These are phyloP conservation scores for Bucco capensis DNA, from an alignment of 2,113 vertebrate genomes.

Conservation along the genomic window DNA sequence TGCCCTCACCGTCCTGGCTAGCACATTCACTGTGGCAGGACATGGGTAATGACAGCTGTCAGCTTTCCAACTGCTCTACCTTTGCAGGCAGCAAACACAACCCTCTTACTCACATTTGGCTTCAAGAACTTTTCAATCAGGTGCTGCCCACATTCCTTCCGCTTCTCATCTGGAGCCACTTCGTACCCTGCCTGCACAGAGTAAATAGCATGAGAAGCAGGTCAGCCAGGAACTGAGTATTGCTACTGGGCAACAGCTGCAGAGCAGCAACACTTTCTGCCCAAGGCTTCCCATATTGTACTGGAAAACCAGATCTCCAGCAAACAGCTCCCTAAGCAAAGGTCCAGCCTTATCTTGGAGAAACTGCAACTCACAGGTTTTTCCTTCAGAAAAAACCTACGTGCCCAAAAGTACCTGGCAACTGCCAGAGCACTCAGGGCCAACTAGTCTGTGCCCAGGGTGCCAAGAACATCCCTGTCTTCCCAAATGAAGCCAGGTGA, in stretches of 20 bases:
- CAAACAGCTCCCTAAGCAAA: background rate
- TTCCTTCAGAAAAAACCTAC: background rate
- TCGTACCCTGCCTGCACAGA: slow-evolving; percentile 87
- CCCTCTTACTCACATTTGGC: slow-evolving; percentile 68
- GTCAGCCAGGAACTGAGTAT: background rate
- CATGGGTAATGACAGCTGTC: background rate
- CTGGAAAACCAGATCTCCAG: background rate
- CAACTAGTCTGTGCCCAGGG: background rate
- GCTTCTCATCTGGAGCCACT: slow-evolving; percentile 93
- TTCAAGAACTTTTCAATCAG: slow-evolving; percentile 87
- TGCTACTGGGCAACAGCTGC: background rate
- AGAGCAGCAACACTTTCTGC: background rate
- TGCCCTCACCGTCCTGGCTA: background rate
- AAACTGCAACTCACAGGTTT: background rate
- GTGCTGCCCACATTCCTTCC: slow-evolving; percentile 86
- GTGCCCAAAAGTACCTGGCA: background rate
- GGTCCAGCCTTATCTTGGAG: background rate
- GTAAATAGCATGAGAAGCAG: background rate
- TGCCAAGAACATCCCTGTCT: background rate
- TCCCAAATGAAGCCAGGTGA: accelerated
- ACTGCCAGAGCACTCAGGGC: background rate
- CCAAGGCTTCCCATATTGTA: background rate
- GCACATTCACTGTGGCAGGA: background rate
- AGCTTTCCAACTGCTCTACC: background rate
- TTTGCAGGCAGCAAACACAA: background rate